Percentiles rank a stretch among this genome's conserved stretches.
Evolutionary conservation across 2,113 vertebrate genomes (phyloP).

Genomic region (Neotoma lepida): DNA sequence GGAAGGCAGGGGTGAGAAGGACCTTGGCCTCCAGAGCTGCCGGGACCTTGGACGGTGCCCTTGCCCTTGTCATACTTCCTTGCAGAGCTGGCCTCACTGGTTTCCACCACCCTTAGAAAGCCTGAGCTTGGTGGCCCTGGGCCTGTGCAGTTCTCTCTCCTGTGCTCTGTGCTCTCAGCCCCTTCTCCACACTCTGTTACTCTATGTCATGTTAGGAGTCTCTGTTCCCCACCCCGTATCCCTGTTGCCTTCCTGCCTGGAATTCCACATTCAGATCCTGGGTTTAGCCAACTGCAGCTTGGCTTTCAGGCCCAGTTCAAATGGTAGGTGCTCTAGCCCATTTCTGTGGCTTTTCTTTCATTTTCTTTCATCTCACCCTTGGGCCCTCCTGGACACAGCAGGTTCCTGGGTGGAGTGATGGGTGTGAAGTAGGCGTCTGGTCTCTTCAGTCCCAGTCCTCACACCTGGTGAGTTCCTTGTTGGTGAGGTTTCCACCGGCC

Average conservation of each 20-base stretch:
- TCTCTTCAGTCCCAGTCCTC: not conserved
- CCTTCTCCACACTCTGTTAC: rapidly evolving
- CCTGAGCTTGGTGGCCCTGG: not conserved
- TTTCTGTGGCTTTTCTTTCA: not conserved
- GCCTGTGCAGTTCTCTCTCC: rapidly evolving
- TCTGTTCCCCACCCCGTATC: not conserved
- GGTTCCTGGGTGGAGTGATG: too few relatives aligned
- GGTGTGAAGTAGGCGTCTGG: not conserved
- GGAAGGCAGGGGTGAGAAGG: not conserved
- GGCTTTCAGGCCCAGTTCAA: not conserved
- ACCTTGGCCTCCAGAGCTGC: not conserved
- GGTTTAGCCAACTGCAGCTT: not conserved
- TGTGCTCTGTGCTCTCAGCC: not conserved
- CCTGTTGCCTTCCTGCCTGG: not conserved
- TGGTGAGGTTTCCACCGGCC: not conserved
- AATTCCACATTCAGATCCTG: not conserved
- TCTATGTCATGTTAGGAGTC: not conserved
- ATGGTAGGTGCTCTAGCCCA: not conserved
- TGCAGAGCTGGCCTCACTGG: not conserved
- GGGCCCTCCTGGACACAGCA: not conserved
- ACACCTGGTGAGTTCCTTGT: not conserved
- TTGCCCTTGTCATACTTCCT: too few relatives aligned
- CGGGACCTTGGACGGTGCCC: not conserved
- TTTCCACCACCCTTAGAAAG: not conserved
- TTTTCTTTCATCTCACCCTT: not conserved